Percentiles rank a stretch among this genome's conserved stretches.
These are phyloP conservation scores for Drosophila anomalata DNA, from an alignment of 2,888 invertebrate species.

Conservation along the genomic window DNA sequence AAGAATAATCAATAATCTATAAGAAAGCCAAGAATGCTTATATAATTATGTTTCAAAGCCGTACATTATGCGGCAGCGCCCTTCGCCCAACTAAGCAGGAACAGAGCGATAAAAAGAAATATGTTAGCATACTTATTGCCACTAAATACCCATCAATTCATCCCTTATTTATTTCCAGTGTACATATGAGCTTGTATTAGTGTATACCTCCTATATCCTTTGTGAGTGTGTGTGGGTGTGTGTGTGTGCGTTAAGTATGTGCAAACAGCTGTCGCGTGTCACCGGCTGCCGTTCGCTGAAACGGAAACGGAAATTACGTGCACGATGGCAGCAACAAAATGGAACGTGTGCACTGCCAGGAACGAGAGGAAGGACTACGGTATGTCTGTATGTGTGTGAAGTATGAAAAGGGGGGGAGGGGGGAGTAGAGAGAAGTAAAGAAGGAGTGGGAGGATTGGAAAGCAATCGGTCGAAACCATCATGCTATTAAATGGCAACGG, in stretches of 20 bases:
- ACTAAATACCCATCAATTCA: too few species aligned
- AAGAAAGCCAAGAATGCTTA: too few species aligned
- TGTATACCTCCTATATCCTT: slow-evolving; percentile 25
- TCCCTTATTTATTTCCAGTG: slow-evolving; percentile 9
- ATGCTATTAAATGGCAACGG: slow-evolving; percentile 51
- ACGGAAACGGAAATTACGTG: slow-evolving; percentile 81
- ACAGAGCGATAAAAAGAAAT: neutral
- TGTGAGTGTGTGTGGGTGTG: slow-evolving; percentile 37
- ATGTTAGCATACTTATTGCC: neutral
- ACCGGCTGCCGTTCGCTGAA: slow-evolving; percentile 71
- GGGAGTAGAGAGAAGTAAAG: neutral
- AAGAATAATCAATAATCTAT: too few species aligned
- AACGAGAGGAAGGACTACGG: slow-evolving; percentile 1
- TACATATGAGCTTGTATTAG: neutral
- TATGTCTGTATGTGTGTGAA: neutral
- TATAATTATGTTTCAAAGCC: neutral
- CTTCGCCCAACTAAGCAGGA: too few species aligned
- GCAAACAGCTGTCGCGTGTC: slow-evolving; percentile 80
- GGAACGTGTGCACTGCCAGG: slow-evolving; percentile 35
- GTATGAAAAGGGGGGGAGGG: neutral
- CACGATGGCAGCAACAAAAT: slow-evolving; percentile 66
- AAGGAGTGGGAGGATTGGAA: neutral
- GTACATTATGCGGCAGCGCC: neutral
- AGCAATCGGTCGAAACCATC: slow-evolving; percentile 47
- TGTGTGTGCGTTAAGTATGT: slow-evolving; percentile 64